Evolutionary conservation across 2,888 invertebrate genomes (phyloP).

Genomic region (Trissoscelio sp.): DNA sequence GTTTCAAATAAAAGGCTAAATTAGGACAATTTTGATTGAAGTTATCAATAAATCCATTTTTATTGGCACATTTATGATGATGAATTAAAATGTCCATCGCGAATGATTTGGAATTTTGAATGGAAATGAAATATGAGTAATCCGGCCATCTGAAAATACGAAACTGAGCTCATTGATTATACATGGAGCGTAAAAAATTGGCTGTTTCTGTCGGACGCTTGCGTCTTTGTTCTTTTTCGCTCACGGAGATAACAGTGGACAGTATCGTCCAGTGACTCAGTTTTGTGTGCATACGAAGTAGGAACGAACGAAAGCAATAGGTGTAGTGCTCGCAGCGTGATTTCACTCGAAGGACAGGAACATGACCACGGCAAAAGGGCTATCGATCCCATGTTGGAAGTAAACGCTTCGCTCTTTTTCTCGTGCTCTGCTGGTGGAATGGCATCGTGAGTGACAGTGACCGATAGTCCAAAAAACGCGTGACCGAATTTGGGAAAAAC

Average conservation of each 20-base stretch:
- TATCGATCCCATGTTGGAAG: constrained; percentile 43
- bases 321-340: constrained; percentile 41
- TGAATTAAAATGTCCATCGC: no score
- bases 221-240: not conserved
- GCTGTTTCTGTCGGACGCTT: constrained; percentile 6
- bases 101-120: not conserved
- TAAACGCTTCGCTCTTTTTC: constrained; percentile 48
- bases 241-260: not conserved
- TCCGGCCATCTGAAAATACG: constrained; percentile 2
- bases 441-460: constrained; percentile 48
- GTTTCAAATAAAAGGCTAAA: no score
- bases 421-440: constrained; percentile 24
- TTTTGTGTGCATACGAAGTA: constrained; percentile 30
- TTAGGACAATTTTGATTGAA: no score
- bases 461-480: constrained; percentile 46
- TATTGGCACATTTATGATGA: not conserved
- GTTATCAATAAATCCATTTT: no score
- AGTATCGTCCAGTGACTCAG: not conserved
- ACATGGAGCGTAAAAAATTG: constrained; percentile 16
- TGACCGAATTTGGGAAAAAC: constrained; percentile 21
- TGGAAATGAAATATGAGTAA: constrained; percentile 2
- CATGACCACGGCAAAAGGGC: constrained; percentile 48
- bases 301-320: constrained; percentile 32
- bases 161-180: constrained; percentile 8
- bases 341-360: constrained; percentile 42